Percentiles rank a stretch among this genome's conserved stretches.
Evolutionary conservation across 2,113 vertebrate genomes (phyloP).

Genomic region (Eurypyga helias): DNA sequence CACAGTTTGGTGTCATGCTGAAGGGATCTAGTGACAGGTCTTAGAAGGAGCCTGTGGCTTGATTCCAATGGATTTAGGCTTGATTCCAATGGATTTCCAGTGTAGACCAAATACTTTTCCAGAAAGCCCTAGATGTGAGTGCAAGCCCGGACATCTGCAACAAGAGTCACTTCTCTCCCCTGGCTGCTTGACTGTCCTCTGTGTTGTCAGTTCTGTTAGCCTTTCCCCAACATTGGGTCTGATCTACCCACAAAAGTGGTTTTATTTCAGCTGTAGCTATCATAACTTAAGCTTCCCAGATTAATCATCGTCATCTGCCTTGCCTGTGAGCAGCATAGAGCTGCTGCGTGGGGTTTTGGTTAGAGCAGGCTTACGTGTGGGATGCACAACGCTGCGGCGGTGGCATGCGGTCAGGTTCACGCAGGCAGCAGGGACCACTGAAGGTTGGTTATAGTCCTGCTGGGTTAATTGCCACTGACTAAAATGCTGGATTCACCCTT

Average conservation of each 20-base stretch:
- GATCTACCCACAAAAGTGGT: not conserved
- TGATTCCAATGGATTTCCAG: not conserved
- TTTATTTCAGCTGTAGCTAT: not conserved
- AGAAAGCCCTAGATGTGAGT: not conserved
- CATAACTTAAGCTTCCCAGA: accelerated
- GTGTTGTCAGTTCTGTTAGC: not conserved
- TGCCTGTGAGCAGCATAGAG: not conserved
- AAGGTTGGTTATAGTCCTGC: not conserved
- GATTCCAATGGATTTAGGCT: not conserved
- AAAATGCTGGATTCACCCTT: not conserved
- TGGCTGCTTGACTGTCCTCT: not conserved
- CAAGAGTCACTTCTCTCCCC: not conserved
- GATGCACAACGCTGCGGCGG: accelerated
- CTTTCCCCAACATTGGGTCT: not conserved
- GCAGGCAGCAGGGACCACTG: accelerated
- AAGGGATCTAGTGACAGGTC: not conserved
- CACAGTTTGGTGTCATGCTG: accelerated
- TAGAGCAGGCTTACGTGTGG: not conserved
- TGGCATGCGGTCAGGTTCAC: accelerated
- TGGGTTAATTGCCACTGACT: not conserved
- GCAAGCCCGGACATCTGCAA: accelerated
- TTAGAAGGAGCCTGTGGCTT: not conserved
- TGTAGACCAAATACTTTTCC: not conserved
- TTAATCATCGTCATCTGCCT: not conserved
- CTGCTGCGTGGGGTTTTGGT: accelerated